Base-by-base conservation (phyloP, 2,888 invertebrate genomes). In the Icerya purchasi region DNA sequence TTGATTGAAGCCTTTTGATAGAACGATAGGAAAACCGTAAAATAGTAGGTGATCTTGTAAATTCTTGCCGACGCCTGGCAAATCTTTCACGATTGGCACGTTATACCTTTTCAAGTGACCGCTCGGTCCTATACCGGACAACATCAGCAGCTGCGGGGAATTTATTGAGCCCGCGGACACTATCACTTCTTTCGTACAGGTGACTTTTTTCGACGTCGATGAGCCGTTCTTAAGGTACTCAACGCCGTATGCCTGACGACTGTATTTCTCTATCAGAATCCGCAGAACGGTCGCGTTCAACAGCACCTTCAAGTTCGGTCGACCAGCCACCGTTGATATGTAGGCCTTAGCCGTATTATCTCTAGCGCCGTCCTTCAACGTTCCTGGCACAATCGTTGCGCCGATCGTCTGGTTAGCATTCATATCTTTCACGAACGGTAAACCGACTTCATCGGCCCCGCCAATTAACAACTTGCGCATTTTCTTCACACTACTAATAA, bases 301-400 rank as follows among this genome's bases (percentile, higher is more conserved):
- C 0, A 88, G 82, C 10, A 92, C 78, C 68, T 91, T 86, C 0
- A 92, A 74, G 69, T 91, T 92, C 14, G 8, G 36, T 36, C 36
- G 8, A 2, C 86, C 74, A 58, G 87, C 77, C 0, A 84, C 83
- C 0, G 91, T 85, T 60, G 89, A 74, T 1, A 92, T 71, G 66
- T 90, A 92, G 0, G 90, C 90, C 73, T 90, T 90, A 0, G 86
- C 82, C 0, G 89, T 86, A 3, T 88, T 89, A 68, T 91, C 91
- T 1, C 92, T 78, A 8, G 59, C 58, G 14, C 62, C 61, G n/a
- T 62, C 24, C 2, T 22, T 3, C 1, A 59, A 52, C 50, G 64
- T 64, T 2, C 86, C 86, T 70, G 90, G 90, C 0, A 88, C 86
- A 51, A 88, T 83, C 86, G 88, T 88, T 66, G 90, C 88, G 0